A percentile compares a stretch with the other conserved stretches of the same genome.
These are phyloP conservation scores for Mus spicilegus DNA, from an alignment of 2,113 vertebrate species.

Conservation along the genomic window DNA sequence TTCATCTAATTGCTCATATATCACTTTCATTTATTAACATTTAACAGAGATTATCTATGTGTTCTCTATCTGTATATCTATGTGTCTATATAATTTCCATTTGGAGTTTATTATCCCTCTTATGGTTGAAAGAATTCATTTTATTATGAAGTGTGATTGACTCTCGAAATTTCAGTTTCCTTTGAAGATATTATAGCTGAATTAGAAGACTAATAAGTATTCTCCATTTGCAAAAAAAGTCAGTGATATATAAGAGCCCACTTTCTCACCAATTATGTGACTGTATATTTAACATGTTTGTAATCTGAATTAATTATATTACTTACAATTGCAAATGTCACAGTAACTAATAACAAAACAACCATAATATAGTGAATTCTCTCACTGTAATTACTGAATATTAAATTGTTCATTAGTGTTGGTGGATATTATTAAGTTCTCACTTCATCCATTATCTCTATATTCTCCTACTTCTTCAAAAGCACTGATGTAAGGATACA, in stretches of 20 bases:
- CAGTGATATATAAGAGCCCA: not conserved
- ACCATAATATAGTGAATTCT: not conserved
- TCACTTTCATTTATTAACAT: not conserved
- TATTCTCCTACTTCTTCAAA: not conserved
- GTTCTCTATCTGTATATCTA: not conserved
- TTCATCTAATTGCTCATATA: not conserved
- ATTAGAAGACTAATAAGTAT: not conserved
- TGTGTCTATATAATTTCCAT: not conserved
- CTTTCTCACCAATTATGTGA: not conserved
- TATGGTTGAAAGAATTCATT: not conserved
- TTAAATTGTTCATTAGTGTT: not conserved
- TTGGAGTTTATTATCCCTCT: not conserved
- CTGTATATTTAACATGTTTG: not conserved
- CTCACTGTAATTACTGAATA: not conserved
- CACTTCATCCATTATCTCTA: not conserved
- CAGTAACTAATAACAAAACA: not conserved
- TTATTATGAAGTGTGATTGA: not conserved
- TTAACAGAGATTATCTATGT: not conserved
- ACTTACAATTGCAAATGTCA: not conserved
- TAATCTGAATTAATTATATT: not conserved
- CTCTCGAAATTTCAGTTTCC: not conserved
- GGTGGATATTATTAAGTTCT: not conserved
- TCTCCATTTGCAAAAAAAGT: not conserved
- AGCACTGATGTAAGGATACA: not conserved
- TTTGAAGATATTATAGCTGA: not conserved